These are phyloP conservation scores for Cyclophora punctaria DNA, from an alignment of 2,888 invertebrate genomes.

Conservation along the genomic window DNA sequence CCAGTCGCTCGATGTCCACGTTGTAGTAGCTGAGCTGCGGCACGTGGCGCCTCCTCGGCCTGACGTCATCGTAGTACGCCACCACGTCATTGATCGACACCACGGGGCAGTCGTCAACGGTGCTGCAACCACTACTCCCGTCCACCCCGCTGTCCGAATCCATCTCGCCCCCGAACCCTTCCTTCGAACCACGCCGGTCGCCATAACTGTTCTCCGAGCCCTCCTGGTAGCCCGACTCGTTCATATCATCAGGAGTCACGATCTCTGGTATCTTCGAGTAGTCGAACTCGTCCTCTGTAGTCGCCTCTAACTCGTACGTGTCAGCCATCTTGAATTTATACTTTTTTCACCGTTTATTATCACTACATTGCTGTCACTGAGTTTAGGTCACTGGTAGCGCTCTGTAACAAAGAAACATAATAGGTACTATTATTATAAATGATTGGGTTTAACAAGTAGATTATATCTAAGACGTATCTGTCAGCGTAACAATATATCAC, in stretches of 20 bases:
- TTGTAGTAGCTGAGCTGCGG: constrained; percentile 67
- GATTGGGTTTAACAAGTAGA: no score
- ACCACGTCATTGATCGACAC: constrained; percentile 71
- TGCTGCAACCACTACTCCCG: constrained; percentile 75
- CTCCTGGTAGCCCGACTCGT: constrained; percentile 65
- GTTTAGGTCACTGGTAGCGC: constrained; percentile 44
- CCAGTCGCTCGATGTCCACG: constrained; percentile 62
- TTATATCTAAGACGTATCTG: no score
- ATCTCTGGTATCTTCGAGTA: constrained; percentile 67
- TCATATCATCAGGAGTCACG: constrained; percentile 64
- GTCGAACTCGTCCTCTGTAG: constrained; percentile 53
- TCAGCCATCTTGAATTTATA: constrained; percentile 47
- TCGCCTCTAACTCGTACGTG: constrained; percentile 40
- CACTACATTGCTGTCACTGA: constrained; percentile 61
- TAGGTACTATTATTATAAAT: no score
- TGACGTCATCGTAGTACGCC: constrained; percentile 64
- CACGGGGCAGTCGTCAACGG: constrained; percentile 73
- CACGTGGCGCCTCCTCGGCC: constrained; percentile 56
- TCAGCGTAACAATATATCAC: no score
- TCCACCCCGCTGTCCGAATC: constrained; percentile 75
- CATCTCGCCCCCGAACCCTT: constrained; percentile 60
- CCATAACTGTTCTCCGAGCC: constrained; percentile 65
- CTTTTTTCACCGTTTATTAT: constrained; percentile 21
- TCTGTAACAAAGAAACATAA: constrained; percentile 42
- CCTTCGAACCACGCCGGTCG: constrained; percentile 62